Base-by-base conservation (phyloP, 2,797 vertebrate genomes). In the Darevskia mixta region DNA sequence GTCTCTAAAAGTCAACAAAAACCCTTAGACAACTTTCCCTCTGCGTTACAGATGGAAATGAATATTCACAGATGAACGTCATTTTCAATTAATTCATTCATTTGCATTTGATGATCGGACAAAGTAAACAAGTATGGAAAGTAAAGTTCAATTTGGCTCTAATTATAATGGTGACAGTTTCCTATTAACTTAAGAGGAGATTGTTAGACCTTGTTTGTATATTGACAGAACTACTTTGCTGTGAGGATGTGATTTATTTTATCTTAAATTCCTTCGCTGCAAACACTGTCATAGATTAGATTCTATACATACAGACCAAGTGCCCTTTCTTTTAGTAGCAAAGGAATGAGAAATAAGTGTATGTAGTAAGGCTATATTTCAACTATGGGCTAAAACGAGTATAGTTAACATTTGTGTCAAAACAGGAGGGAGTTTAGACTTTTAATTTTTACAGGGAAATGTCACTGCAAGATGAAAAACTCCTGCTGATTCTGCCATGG, bases 31-130 rank as follows among this genome's bases (percentile, higher is more conserved):
- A 82, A 32, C 79, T 64, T 81, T 45, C 67, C 71, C 5, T 43
- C 38, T 75, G 27, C 13, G 73, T 73, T 81, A 87, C 86, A 82
- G 69, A 87, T 87, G 71, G 86, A 82, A 87, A 87, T 87, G 71
- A 82, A 82, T 87, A 82, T 87, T 82, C 79, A 82, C 79, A 82
- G 79, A 66, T 45, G 71, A 87, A 82, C 5, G 38, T 87, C 79
- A 82, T 82, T 82, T 75, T 75, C 55, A 81, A 66, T 79, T 64
- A 75, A 87, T 66, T 82, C 27, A 75, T 82, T 87, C 69, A 86
- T 77, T 86, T 86, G 58, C 66, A 72, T 87, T 75, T 75, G 86
- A 75, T 7, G 38, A 49, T 23, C 35, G 79, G 69, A 82, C 86
- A 75, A 81, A 64, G 35, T 81, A 82, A 87, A 87, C 86, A 81